phyloP scores from a whole-genome alignment of 2,797 vertebrate genomes.

The Argentina silus region DNA sequence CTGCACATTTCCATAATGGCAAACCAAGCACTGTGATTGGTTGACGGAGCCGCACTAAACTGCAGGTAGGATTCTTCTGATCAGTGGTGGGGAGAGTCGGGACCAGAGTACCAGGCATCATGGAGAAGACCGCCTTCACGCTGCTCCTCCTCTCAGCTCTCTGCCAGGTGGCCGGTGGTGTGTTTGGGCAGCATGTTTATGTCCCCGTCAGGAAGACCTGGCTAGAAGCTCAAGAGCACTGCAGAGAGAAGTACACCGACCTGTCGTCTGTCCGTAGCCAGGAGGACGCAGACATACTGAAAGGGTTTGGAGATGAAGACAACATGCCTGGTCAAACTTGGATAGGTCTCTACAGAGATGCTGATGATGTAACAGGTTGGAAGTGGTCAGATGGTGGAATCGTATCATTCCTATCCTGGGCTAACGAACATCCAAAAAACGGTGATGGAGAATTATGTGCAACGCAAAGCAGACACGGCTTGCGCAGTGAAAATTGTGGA shows the following conservation, averaged over 20 bases:
- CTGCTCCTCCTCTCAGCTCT: too few species aligned
- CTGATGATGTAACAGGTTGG: neutral
- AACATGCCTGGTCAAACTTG: neutral
- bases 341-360: slow-evolving; percentile 23
- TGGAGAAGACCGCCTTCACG: too few species aligned
- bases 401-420: fast-evolving
- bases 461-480: neutral
- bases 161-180: too few species aligned
- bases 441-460: fast-evolving
- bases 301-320: neutral
- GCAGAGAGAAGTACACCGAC: slow-evolving; percentile 14
- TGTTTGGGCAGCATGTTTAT: too few species aligned
- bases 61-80: too few species aligned
- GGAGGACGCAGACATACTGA: neutral
- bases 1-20: too few species aligned
- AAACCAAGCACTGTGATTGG: too few species aligned
- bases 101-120: too few species aligned
- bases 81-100: too few species aligned
- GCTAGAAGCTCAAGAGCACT: slow-evolving; percentile 1
- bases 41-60: too few species aligned
- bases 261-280: slow-evolving; percentile 18
- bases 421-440: neutral
- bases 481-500: neutral
- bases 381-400: slow-evolving; percentile 7
- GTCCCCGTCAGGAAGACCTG: neutral